Evolutionary conservation across 2,797 vertebrate species (phyloP), one percentile per base, ranked within the genome.

Genomic region (Lithobates pipiens): DNA sequence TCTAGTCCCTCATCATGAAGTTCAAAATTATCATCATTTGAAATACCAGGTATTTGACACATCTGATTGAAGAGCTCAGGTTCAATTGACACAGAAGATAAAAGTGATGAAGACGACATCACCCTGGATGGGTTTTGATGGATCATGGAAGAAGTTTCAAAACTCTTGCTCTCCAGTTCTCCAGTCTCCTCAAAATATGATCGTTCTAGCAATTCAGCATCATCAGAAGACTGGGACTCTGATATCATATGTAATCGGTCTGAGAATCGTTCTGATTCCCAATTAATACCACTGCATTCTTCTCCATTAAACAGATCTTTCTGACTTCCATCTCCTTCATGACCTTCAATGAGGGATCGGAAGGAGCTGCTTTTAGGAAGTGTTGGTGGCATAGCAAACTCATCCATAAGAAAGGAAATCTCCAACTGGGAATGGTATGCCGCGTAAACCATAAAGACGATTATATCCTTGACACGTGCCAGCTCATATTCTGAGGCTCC

Each of bases 371-470:
- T 97, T 86, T 95, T 96, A 15, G 93, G 88, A 80, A 98, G 88
- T 63, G 95, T 96, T 42, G 98, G 98, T 0, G 98, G 98, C 98
- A 99, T 99, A 50, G 98, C 98, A 86, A 99, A 99, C 89, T 99
- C 98, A 73, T 99, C 98, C 98, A 99, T 99, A 84, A 99, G 97
- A 90, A 99, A 99, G n/a, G 98, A 99, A 87, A 99, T 99, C 92
- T 99, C 98, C 80, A 99, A 93, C 90, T 99, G 98, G 18, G 97
- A 99, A 94, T 99, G 98, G 91, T 99, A 99, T 76, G 98, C 98
- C 86, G 99, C 97, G 65, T 96, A 99, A 90, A 98, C 90, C 98
- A 99, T 99, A 88, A 99, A 95, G 90, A 97, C 95, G 1, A 99
- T 94, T 89, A 99, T 98, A 90, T 99, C 98, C 89, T 99, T 99